These are phyloP conservation scores for Zaprionus kolodkinae DNA, from an alignment of 1,140 invertebrate genomes.

Conservation along the genomic window DNA sequence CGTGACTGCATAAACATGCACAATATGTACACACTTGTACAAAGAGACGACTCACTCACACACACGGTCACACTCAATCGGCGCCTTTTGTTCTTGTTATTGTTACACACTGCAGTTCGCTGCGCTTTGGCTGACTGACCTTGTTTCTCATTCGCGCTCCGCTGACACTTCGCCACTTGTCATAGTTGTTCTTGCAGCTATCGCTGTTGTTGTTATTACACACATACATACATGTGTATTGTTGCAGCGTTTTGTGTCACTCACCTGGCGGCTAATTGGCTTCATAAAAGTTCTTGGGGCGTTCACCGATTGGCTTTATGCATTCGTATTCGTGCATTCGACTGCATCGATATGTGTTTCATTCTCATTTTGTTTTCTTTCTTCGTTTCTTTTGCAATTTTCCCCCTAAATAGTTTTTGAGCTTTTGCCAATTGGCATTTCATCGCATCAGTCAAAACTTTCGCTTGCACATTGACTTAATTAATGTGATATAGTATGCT, in stretches of 20 bases:
- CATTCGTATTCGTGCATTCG: background rate
- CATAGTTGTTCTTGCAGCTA: conserved; percentile 24
- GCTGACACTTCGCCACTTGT: conserved; percentile 48
- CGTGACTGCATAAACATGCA: conserved; percentile 23
- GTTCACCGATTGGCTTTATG: background rate
- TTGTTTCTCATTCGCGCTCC: conserved; percentile 67
- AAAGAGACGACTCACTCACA: background rate
- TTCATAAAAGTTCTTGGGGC: conserved; percentile 8
- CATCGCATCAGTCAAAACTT: conserved; percentile 31
- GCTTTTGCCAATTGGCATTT: conserved; percentile 61
- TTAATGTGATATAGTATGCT: conserved; percentile 19
- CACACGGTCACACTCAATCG: background rate
- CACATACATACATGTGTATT: conserved; percentile 21
- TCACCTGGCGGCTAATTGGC: conserved; percentile 27
- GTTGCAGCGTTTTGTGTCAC: conserved; percentile 30
- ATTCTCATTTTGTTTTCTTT: background rate
- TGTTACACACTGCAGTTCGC: background rate
- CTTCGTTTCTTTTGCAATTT: background rate
- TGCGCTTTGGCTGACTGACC: conserved; percentile 68
- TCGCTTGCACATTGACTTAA: background rate
- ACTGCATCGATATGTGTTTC: background rate
- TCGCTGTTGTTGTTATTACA: conserved; percentile 17
- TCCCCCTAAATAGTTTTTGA: conserved; percentile 37
- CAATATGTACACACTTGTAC: conserved; percentile 19
- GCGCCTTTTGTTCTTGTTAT: background rate